These are phyloP conservation scores for Scaptomyza caliginosa DNA, from an alignment of 2,888 invertebrate species.

Conservation along the genomic window DNA sequence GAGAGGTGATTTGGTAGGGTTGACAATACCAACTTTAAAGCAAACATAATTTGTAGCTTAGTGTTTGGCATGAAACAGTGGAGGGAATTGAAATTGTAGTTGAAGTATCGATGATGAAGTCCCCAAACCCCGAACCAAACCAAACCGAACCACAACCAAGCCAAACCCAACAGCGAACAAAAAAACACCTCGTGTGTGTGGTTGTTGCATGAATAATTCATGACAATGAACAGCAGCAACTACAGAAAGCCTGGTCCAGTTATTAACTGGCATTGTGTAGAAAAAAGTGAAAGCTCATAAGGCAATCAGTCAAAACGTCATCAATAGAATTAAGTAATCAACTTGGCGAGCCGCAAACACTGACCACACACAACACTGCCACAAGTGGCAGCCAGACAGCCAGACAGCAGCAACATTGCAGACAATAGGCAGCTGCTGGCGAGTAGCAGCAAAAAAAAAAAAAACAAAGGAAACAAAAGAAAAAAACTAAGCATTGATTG, in stretches of 20 bases:
- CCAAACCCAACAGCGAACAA: slow-evolving; percentile 13
- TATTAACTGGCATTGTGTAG: slow-evolving; percentile 64
- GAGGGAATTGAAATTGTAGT: slow-evolving; percentile 46
- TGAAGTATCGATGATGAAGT: slow-evolving; percentile 44
- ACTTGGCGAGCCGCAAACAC: slow-evolving; percentile 55
- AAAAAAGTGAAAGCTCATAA: slow-evolving; percentile 80
- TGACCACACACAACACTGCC: slow-evolving; percentile 68
- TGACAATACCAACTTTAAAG: no score
- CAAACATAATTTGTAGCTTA: slow-evolving; percentile 4
- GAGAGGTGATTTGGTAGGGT: background rate
- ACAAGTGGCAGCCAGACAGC: no score
- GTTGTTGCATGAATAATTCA: slow-evolving; percentile 77
- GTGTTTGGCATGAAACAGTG: slow-evolving; percentile 1
- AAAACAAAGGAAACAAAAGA: background rate
- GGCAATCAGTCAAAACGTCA: slow-evolving; percentile 81
- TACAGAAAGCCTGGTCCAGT: slow-evolving; percentile 50
- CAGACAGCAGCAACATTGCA: slow-evolving; percentile 24
- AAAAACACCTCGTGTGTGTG: slow-evolving; percentile 39
- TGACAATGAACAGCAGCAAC: slow-evolving; percentile 46
- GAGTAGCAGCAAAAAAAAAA: background rate
- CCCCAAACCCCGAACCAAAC: slow-evolving; percentile 32
- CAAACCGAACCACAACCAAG: no score
- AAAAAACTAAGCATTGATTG: slow-evolving; percentile 59
- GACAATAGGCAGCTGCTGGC: slow-evolving; percentile 44
- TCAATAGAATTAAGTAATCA: slow-evolving; percentile 82